Evolutionary conservation across 2,113 vertebrate species (phyloP).

Genomic region (Pongo abelii): DNA sequence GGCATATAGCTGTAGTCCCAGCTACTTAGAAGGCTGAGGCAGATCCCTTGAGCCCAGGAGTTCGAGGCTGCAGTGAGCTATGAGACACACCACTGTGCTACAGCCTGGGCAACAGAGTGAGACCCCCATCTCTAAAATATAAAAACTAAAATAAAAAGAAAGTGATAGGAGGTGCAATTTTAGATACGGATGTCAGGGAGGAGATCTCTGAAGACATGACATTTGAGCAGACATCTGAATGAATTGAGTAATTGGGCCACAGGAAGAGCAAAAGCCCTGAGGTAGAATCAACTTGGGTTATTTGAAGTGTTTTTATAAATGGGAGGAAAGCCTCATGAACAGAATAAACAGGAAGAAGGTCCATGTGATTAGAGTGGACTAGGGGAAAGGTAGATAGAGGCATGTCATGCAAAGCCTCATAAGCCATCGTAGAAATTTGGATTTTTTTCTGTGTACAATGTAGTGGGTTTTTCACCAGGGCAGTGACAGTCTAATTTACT

Average conservation of each 20-base stretch:
- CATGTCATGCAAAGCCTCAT: background rate
- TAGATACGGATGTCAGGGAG: background rate
- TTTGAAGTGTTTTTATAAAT: background rate
- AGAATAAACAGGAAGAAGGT: background rate
- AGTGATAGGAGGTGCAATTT: background rate
- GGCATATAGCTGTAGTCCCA: background rate
- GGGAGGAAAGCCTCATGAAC: too few species aligned
- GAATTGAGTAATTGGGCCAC: background rate
- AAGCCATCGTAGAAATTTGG: background rate
- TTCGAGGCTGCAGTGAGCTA: background rate
- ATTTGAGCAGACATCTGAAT: background rate
- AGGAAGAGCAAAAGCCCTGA: conserved; percentile 5
- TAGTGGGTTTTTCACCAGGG: conserved; percentile 16
- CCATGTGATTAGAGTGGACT: background rate
- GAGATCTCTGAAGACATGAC: background rate
- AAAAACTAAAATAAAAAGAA: background rate
- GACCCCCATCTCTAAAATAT: background rate
- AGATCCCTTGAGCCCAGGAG: background rate
- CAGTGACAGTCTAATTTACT: conserved; percentile 20
- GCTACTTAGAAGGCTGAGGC: background rate
- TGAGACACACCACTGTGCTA: background rate
- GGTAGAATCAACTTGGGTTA: background rate
- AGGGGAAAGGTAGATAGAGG: background rate
- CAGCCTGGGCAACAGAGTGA: background rate
- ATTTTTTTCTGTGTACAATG: background rate